Evolutionary conservation across 2,113 vertebrate species (phyloP), one percentile per base, ranked within the genome.

Genomic region (Addax nasomaculatus): DNA sequence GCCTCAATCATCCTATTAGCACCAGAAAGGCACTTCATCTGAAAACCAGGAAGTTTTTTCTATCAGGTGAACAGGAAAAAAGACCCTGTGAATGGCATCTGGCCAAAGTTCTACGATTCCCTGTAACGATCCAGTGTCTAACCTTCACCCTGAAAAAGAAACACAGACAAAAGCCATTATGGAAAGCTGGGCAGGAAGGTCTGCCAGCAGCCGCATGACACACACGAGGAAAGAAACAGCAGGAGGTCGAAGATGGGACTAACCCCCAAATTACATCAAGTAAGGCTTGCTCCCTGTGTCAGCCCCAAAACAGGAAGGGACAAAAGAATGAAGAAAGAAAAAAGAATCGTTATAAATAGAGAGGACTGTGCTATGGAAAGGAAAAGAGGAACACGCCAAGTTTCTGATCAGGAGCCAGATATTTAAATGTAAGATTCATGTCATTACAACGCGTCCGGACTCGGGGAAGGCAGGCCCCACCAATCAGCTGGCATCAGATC

Each of bases 351-450:
- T 39, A 17, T 90, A 73, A 85, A 93, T 58, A 76, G 90, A 98
- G 60, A 62, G 90, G 78, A 92, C 53, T 29, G 36, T 92, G 58
- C 15, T 55, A 21, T 0, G 3, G 80, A 80, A 98, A 78, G 89
- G 96, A 86, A 90, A 96, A 97, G 93, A 97, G 95, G 96, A 53
- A 53, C 80, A 23, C 1, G 5, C 25, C 90, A 89, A 93, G 85
- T 64, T 91, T 89, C 94, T 97, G 97, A 98, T 97, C 87, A 4
- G 0, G 0, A 96, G 98, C 98, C 98, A 98, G 98, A 93, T 94
- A 95, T 93, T 98, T 98, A 97, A 98, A 98, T 97, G 97, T 89
- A 97, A 97, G 96, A 97, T 96, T 98, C 98, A 73, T 97, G 97
- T 97, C 93, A 96, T 92, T 98, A 96, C 96, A 98, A 84, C 96